Percentiles rank a stretch among this genome's conserved stretches.
Conservation (phyloP, 23 tunicate genomes). For the Botrylloides violaceus region DNA sequence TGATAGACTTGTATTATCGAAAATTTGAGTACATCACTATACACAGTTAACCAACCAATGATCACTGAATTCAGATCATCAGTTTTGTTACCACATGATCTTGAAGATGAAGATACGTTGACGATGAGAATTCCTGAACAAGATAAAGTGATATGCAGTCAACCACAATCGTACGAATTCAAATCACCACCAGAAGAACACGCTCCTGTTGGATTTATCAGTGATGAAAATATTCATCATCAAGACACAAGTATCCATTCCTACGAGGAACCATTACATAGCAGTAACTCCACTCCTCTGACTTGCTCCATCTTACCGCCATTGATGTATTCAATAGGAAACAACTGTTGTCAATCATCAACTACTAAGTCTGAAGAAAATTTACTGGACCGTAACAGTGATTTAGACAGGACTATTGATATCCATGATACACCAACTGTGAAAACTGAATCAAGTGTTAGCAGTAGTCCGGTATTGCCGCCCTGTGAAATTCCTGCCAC, state of each 20-base stretch:
- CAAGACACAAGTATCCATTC: too few species aligned
- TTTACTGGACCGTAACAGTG: too few species aligned
- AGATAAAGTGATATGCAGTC: background rate
- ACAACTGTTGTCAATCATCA: background rate
- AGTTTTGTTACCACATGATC: background rate
- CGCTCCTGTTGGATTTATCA: too few species aligned
- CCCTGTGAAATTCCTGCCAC: background rate
- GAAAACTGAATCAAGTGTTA: background rate
- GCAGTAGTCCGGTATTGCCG: background rate
- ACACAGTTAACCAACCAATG: too few species aligned
- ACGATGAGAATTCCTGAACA: background rate
- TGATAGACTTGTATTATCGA: too few species aligned
- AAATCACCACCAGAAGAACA: background rate
- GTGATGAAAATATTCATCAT: too few species aligned
- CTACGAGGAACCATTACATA: too few species aligned
- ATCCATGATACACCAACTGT: background rate
- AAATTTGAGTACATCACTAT: too few species aligned
- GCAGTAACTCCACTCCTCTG: background rate
- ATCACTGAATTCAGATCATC: background rate
- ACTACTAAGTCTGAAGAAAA: too few species aligned
- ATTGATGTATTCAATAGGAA: background rate
- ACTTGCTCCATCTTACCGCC: background rate
- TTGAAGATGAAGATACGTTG: background rate
- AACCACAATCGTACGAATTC: background rate
- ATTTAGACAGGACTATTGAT: background rate